phyloP scores from a whole-genome alignment of 2,113 vertebrate species.

The Pseudorectes ferrugineus region DNA sequence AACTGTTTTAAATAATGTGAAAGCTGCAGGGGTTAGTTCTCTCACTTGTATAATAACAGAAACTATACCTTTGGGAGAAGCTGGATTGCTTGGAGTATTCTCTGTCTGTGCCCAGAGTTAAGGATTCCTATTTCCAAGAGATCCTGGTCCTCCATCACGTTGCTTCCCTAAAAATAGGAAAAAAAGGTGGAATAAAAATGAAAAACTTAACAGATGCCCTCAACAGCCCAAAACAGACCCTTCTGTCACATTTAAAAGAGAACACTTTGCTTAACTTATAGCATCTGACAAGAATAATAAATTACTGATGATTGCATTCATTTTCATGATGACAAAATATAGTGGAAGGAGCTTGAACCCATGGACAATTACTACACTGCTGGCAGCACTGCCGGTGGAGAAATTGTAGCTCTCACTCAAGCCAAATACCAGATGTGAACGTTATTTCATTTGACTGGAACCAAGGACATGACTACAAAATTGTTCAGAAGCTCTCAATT shows the following conservation, averaged over 20 bases:
- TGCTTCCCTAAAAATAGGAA: slow-evolving; percentile 84
- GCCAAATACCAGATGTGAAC: not conserved
- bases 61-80: slow-evolving; percentile 90
- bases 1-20: not conserved
- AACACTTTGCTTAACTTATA: not conserved
- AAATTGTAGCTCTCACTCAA: not conserved
- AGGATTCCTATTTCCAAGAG: slow-evolving; percentile 97
- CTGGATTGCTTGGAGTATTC: slow-evolving; percentile 96
- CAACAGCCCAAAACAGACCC: not conserved
- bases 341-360: not conserved
- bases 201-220: not conserved
- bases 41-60: not conserved
- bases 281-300: not conserved
- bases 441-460: not conserved
- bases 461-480: not conserved
- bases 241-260: not conserved
- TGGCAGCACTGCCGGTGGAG: not conserved
- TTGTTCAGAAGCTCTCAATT: not conserved
- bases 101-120: slow-evolving; percentile 95
- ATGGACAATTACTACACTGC: not conserved
- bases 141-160: slow-evolving; percentile 98
- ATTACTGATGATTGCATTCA: not conserved
- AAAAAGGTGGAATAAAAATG: not conserved
- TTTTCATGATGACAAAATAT: not conserved
- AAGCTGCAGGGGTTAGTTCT: not conserved